Evolutionary conservation across 92 coral and sea anemone species (phyloP).

Genomic region (Virgularia gustaviana): DNA sequence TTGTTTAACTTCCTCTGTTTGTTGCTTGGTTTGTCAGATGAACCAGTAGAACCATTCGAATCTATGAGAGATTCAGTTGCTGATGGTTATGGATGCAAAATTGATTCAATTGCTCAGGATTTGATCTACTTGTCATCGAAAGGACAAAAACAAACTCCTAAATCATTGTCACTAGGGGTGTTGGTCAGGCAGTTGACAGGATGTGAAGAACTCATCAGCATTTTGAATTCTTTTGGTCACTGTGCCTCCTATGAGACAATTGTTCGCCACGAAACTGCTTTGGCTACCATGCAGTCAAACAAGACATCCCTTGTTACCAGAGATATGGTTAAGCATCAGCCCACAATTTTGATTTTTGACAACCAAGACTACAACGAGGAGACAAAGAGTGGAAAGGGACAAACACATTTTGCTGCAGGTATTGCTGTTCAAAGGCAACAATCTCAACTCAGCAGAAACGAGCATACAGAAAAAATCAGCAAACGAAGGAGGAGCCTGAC

Average conservation of each 20-base stretch:
- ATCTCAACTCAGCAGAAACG: neutral
- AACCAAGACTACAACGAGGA: slow-evolving; percentile 34
- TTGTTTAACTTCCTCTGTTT: too few species aligned
- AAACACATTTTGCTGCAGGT: slow-evolving; percentile 33
- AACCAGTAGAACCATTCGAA: slow-evolving; percentile 16
- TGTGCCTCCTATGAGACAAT: slow-evolving; percentile 33
- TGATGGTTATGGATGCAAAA: slow-evolving; percentile 4
- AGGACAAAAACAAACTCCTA: slow-evolving; percentile 32
- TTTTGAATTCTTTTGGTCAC: slow-evolving; percentile 29
- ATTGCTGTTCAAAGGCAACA: slow-evolving; percentile 14
- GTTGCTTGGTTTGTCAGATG: too few species aligned
- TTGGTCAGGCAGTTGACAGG: slow-evolving; percentile 23
- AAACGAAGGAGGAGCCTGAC: slow-evolving; percentile 17
- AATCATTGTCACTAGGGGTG: slow-evolving; percentile 28
- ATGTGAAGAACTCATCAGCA: slow-evolving; percentile 25
- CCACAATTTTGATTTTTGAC: slow-evolving; percentile 28
- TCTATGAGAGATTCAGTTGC: slow-evolving; percentile 26
- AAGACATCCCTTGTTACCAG: slow-evolving; percentile 11
- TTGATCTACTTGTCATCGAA: slow-evolving; percentile 20
- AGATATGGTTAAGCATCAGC: slow-evolving; percentile 23
- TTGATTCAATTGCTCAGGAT: slow-evolving; percentile 32
- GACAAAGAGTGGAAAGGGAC: slow-evolving; percentile 37
- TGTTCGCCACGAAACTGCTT: slow-evolving; percentile 22
- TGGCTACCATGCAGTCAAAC: slow-evolving; percentile 24
- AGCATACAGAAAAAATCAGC: slow-evolving; percentile 2